Evolutionary conservation across 1,140 invertebrate species (phyloP).

Genomic region (Papilio helenus): DNA sequence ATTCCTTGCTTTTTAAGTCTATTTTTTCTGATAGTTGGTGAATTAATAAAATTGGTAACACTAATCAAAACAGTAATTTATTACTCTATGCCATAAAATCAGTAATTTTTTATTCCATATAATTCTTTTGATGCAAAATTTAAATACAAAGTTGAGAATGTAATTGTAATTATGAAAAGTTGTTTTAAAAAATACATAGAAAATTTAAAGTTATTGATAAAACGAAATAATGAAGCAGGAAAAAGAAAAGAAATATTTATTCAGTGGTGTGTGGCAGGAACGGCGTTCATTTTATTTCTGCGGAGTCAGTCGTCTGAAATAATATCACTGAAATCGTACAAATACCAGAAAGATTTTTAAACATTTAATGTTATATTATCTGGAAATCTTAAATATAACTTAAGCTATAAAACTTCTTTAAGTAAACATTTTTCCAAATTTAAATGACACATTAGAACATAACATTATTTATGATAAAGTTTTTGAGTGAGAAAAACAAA

Average conservation of each 20-base stretch:
- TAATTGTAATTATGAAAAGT: background rate
- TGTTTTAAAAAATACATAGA: background rate
- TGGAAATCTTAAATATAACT: background rate
- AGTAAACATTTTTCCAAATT: background rate
- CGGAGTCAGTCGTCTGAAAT: background rate
- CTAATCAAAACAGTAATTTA: background rate
- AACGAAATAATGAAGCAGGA: background rate
- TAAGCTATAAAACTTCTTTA: background rate
- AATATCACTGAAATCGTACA: slow-evolving; percentile 15
- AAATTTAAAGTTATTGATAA: background rate
- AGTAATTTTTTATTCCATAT: too few species aligned
- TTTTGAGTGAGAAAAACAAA: background rate
- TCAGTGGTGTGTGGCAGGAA: background rate
- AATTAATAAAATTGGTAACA: background rate
- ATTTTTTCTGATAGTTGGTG: background rate
- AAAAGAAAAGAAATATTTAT: background rate
- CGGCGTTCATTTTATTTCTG: background rate
- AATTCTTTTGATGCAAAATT: too few species aligned
- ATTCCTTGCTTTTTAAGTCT: background rate
- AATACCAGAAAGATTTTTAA: background rate
- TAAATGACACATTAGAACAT: too few species aligned
- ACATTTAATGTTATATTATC: background rate
- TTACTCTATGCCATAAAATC: too few species aligned
- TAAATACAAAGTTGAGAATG: too few species aligned
- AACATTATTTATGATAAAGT: too few species aligned